Base-by-base conservation (phyloP, 2,113 vertebrate genomes). In the Vidua chalybeata region DNA sequence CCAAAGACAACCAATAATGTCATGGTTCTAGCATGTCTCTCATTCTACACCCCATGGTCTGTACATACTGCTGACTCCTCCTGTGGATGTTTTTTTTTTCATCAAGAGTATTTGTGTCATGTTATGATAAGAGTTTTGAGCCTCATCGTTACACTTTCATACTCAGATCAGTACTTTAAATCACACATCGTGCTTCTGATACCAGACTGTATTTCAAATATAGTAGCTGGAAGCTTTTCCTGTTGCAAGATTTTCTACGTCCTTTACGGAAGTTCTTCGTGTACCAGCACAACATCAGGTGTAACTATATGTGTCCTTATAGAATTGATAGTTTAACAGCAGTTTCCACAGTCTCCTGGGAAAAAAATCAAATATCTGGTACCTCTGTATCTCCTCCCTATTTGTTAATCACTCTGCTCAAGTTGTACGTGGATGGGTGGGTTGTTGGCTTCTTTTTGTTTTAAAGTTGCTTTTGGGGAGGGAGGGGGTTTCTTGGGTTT, bases 301-400 rank as follows among this genome's bases (percentile, higher is more conserved):
- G 6, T 35, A 45, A 19, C 41, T 6, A 24, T 41, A 9, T 64
- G 7, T 2, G 2, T 58, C 7, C 13, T 82, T 61, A 39, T 13
- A n/a, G 7, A 73, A 39, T 12, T 49, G 22, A 45, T 49, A 27
- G 10, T 41, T 85, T 71, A 56, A 46, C 26, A 31, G 33, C 12
- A 15, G 63, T 87, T 81, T 84, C n/a, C 26, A 39, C 5, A 13
- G 43, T 31, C 13, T 79, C 26, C 10, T 4, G 35, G 24, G 41
- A 28, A 77, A 88, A 71, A 83, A 91, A 15, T 31, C 3, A 31
- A 33, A 13, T 30, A 41, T 6, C 20, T 59, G 15, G 5, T 68
- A 79, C 16, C 14, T 58, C 15, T 83, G 16, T 27, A 33, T 64
- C 18, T 39, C 13, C 12, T 9, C 4, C 2, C 1, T 0, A 0